Percentiles rank a stretch among this genome's conserved stretches.
These are phyloP conservation scores for Drosophila gunungcola DNA, from an alignment of 1,140 invertebrate genomes.

Conservation along the genomic window DNA sequence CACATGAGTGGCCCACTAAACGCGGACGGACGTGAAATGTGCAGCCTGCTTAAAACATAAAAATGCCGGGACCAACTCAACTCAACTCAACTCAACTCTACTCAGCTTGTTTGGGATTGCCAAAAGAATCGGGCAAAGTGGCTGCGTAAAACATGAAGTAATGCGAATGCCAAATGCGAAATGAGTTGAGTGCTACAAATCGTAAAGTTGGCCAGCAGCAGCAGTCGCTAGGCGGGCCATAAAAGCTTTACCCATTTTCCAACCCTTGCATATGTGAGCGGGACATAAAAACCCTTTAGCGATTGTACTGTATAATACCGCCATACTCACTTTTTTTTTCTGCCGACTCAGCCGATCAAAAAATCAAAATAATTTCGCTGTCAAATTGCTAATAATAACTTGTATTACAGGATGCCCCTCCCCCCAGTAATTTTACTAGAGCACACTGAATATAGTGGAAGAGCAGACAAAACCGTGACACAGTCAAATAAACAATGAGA, in stretches of 20 bases:
- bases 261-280: constrained; percentile 31
- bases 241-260: constrained; percentile 38
- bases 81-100: no score
- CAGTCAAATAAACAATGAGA: constrained; percentile 82
- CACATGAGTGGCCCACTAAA: constrained; percentile 76
- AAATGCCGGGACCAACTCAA: constrained; percentile 62
- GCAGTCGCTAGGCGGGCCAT: constrained; percentile 59
- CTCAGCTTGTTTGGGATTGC: constrained; percentile 20
- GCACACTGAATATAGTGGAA: not conserved
- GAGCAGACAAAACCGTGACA: constrained; percentile 69
- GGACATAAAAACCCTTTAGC: constrained; percentile 45
- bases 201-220: constrained; percentile 63
- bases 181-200: constrained; percentile 82
- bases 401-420: constrained; percentile 64
- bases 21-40: constrained; percentile 70
- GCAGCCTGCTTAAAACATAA: constrained; percentile 81
- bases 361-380: constrained; percentile 80
- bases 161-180: constrained; percentile 77
- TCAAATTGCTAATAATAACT: constrained; percentile 83
- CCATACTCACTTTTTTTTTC: not conserved
- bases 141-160: constrained; percentile 80
- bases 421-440: constrained; percentile 6
- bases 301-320: not conserved
- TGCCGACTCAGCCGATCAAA: constrained; percentile 55
- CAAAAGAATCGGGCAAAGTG: constrained; percentile 66